Base-by-base conservation (phyloP, 2,113 vertebrate genomes). In the Thalassoma bifasciatum region DNA sequence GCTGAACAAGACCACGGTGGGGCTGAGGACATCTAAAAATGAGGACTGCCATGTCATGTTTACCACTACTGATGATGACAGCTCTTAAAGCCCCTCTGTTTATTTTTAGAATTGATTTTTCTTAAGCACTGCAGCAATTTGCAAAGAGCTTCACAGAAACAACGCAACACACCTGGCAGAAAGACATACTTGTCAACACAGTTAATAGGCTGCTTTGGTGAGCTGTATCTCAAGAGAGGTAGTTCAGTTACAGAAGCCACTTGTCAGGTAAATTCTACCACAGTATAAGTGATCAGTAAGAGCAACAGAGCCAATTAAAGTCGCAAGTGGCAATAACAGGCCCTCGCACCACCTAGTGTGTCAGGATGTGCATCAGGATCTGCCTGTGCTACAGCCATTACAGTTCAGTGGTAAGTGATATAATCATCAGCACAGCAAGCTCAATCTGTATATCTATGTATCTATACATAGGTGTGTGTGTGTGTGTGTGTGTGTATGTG, bases 211-310 rank as follows among this genome's bases (percentile, higher is more conserved):
- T 70, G 63, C 71, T 67, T 79, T 65, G 74, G 59, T 66, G 80
- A 81, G 77, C 38, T 47, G 21, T 7, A 72, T 74, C 85, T 88
- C 79, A 34, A 56, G 79, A 87, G 87, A 79, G 87, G 83, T 83
- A 61, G 50, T 24, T 46, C 51, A 26, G 71, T 75, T 72, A 65
- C 58, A 64, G 70, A 38, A 81, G 61, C 66, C 72, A 66, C 85
- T 84, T 86, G 82, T 90, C 88, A 86, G 84, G 84, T 88, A 78
- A 86, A 89, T 84, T 87, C 74, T 83, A 81, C 76, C 75, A 75
- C 80, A 42, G 76, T 68, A 50, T 58, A 24, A 71, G 76, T 84
- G 83, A 90, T 89, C 75, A 90, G 69, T 47, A 74, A 69, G 62
- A 83, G 77, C 84, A 85, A 77, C 75, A 50, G 12, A 72, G 77